These are phyloP conservation scores for Camptogramma bilineatum DNA, from an alignment of 2,888 invertebrate genomes.

Conservation along the genomic window DNA sequence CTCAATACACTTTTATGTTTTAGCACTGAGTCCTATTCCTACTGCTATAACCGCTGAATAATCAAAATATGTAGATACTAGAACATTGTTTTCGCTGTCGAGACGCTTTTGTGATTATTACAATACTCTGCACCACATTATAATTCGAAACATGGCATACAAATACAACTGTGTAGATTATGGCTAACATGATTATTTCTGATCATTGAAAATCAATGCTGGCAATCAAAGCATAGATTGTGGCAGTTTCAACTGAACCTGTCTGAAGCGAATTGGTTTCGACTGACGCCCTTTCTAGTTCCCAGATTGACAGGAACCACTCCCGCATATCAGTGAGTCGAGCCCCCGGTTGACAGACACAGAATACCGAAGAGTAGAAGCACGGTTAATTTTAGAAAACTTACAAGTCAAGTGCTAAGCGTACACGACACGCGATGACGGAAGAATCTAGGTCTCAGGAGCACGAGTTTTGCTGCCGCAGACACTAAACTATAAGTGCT, in stretches of 20 bases:
- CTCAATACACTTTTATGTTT: too few species aligned
- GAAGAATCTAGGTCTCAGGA: slow-evolving; percentile 44
- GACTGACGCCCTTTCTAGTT: slow-evolving; percentile 4
- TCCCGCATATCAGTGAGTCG: slow-evolving; percentile 15
- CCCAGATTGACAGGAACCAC: slow-evolving; percentile 17
- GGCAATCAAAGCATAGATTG: slow-evolving; percentile 3
- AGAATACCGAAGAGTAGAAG: slow-evolving; percentile 9
- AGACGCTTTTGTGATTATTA: not conserved
- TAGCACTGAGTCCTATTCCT: too few species aligned
- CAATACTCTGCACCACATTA: too few species aligned
- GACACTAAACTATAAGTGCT: slow-evolving; percentile 10
- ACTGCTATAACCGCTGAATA: too few species aligned
- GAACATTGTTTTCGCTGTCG: too few species aligned
- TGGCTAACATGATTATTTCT: not conserved
- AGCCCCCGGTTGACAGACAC: slow-evolving; percentile 13
- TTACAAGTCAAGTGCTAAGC: slow-evolving; percentile 38
- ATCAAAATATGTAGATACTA: not conserved
- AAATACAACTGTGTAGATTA: too few species aligned
- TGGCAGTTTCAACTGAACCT: slow-evolving; percentile 10
- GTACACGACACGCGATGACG: slow-evolving; percentile 27
- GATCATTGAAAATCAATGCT: slow-evolving; percentile 3
- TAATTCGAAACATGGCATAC: too few species aligned
- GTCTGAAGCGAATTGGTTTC: slow-evolving; percentile 5
- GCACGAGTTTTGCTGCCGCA: slow-evolving; percentile 35
- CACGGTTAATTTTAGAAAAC: slow-evolving; percentile 51